A percentile compares a stretch with the other conserved stretches of the same genome.
Conservation (phyloP, 2,888 invertebrate genomes). For the Escarpia spicata region DNA sequence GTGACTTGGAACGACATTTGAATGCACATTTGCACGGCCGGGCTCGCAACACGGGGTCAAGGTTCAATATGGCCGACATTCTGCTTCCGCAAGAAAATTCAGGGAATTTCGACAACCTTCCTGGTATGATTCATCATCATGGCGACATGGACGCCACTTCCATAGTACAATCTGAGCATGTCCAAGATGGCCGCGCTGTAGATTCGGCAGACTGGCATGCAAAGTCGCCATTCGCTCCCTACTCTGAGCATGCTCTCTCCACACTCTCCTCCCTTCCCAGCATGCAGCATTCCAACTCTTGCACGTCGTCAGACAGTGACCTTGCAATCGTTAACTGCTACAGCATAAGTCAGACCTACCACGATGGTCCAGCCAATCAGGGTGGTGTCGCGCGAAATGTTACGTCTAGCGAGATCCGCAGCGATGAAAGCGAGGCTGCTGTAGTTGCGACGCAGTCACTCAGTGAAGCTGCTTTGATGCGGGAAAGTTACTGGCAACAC, state of each 20-base stretch:
- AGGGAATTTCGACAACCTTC: neutral
- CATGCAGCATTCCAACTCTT: conserved; percentile 12
- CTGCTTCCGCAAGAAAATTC: neutral
- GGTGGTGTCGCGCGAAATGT: neutral
- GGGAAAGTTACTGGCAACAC: neutral
- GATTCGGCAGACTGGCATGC: neutral
- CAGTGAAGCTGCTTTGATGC: neutral
- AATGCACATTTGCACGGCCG: neutral
- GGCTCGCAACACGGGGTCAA: neutral
- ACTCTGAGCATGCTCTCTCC: neutral
- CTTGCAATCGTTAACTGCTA: neutral
- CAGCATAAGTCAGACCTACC: neutral
- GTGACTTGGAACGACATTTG: neutral
- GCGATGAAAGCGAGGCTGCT: neutral
- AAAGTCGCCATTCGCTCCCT: neutral
- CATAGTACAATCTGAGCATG: neutral
- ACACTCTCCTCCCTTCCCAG: neutral
- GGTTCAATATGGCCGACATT: neutral
- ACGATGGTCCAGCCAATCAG: neutral
- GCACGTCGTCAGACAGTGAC: neutral
- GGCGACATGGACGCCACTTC: neutral
- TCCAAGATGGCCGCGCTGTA: neutral
- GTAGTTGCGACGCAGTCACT: neutral
- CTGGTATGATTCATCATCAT: neutral
- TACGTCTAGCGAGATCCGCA: neutral